Percentiles rank a stretch among this genome's conserved stretches.
These are phyloP conservation scores for Pelecanus crispus DNA, from an alignment of 2,113 vertebrate genomes.

Conservation along the genomic window DNA sequence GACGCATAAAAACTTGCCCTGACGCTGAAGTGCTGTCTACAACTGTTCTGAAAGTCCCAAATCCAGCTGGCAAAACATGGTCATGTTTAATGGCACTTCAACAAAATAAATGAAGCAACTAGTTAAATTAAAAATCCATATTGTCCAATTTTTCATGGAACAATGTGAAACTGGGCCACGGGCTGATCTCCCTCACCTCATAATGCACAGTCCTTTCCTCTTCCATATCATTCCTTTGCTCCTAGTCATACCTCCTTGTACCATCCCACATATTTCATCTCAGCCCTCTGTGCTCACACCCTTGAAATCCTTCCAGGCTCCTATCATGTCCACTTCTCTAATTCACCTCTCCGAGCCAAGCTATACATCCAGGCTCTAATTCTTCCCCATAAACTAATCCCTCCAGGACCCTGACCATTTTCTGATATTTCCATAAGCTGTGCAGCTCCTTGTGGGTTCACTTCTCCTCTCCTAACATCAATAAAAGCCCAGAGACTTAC, in stretches of 20 bases:
- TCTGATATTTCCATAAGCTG: background rate
- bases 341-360: background rate
- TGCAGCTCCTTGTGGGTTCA: background rate
- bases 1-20: background rate
- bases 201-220: background rate
- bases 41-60: background rate
- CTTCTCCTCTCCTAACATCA: background rate
- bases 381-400: background rate
- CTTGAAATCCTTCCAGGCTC: background rate
- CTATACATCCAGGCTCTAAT: background rate
- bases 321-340: background rate
- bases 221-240: background rate
- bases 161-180: background rate
- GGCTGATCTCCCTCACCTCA: background rate
- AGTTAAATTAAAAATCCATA: background rate
- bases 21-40: too few relatives aligned
- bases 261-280: background rate
- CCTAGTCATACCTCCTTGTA: background rate
- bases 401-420: background rate
- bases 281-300: background rate
- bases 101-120: background rate
- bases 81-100: background rate
- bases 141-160: background rate
- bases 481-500: background rate
- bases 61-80: background rate